Evolutionary conservation across 2,888 invertebrate genomes (phyloP), one percentile per base, ranked within the genome.

Genomic region (Bedellia somnulentella): DNA sequence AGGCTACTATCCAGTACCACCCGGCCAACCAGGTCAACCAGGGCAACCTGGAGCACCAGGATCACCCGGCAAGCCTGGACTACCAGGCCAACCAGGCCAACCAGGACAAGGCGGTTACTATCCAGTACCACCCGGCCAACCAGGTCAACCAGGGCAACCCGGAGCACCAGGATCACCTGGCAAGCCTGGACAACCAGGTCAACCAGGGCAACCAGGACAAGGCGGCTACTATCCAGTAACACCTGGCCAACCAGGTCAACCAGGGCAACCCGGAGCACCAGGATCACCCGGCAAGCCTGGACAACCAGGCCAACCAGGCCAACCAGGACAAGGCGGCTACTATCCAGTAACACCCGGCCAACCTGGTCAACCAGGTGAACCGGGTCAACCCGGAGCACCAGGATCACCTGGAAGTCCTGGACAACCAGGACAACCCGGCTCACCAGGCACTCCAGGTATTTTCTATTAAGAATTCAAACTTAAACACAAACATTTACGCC

Each of bases 1-100:
- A 1, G 43, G 45, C 1, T 2, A 42, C 21, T 81, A 32, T 12
- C 82, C 81, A 1, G 76, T 68, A 25, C 62, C 51, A 10, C 79
- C 78, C 8, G 64, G 62, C 0, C 8, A 41, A 2, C 44, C 44
- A 2, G 51, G 41, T 2, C 73, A 38, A 9, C 38, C 42, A 2
- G 46, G 44, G 2, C 35, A 42, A 11, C 39, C 40, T 1, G 41
- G 40, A 0, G 32, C 26, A 4, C 71, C 10, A 45, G 52, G 36
- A 45, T 35, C 41, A 3, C 47, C 49, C 3, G 51, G 57, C 4
- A 33, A 43, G 1, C 52, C 61, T 0, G 57, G 55, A 4, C 30
- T 38, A 3, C 47, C 51, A 12, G 47, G 27, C 11, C 12, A 11
- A 21, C 40, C 45, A 18, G 42, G 46, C 23, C 30, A 39, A 3